Percentiles rank a stretch among this genome's conserved stretches.
phyloP scores from a whole-genome alignment of 2,113 vertebrate species.

The Morone chrysops region DNA sequence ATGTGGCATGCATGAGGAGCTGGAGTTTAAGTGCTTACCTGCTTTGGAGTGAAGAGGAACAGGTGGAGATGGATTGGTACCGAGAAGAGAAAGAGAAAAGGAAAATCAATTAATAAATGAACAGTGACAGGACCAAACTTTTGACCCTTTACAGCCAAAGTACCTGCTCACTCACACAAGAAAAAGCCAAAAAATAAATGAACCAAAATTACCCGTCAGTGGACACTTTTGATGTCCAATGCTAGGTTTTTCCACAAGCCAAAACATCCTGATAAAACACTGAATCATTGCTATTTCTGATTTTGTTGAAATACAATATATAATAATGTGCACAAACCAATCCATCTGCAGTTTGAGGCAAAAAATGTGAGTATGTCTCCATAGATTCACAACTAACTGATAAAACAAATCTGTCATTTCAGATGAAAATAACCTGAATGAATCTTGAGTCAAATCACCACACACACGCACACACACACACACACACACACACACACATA shows the following conservation, averaged over 20 bases:
- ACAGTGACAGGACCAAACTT: background rate
- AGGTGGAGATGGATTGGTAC: constrained; percentile 1
- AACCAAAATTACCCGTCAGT: background rate
- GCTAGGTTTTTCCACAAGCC: background rate
- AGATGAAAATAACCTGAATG: constrained; percentile 45
- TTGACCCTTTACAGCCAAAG: too few relatives aligned
- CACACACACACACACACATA: constrained; percentile 39
- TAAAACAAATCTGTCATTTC: constrained; percentile 53
- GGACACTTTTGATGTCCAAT: background rate
- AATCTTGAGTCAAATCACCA: constrained; percentile 29
- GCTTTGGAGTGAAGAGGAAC: constrained; percentile 65
- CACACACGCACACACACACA: constrained; percentile 33
- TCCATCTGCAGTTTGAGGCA: constrained; percentile 2
- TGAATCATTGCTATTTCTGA: background rate
- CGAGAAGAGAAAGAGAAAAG: constrained; percentile 41
- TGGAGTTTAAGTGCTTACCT: constrained; percentile 78
- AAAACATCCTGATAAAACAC: constrained; percentile 2
- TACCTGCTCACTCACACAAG: background rate
- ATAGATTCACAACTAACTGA: constrained; percentile 30
- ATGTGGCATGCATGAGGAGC: constrained; percentile 18
- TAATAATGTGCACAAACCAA: background rate
- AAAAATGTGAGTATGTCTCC: constrained; percentile 27
- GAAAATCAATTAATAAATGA: constrained; percentile 63
- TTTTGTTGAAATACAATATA: background rate
- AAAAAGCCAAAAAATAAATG: background rate